phyloP scores from a whole-genome alignment of 2,797 vertebrate species.

The Enteromius argenteus region DNA sequence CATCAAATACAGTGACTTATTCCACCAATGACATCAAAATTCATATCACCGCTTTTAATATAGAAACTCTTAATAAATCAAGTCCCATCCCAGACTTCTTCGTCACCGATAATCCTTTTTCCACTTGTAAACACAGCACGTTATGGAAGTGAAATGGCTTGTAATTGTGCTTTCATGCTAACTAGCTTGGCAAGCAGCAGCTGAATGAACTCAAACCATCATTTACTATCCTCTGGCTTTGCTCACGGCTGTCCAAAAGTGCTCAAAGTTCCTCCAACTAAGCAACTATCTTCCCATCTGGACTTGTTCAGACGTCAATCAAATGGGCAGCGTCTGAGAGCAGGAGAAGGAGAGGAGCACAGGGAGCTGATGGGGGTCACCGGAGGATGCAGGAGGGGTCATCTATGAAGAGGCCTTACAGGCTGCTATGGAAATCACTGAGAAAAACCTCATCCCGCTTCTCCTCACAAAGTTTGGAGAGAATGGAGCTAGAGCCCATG shows the following conservation, averaged over 20 bases:
- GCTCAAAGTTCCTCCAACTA: constrained; percentile 75
- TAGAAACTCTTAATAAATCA: neutral
- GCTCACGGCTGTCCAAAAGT: constrained; percentile 60
- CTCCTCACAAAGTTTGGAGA: constrained; percentile 47
- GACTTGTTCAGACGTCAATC: constrained; percentile 75
- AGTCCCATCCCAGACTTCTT: neutral
- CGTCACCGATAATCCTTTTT: neutral
- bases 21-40: neutral
- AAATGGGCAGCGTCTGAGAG: constrained; percentile 61
- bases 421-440: constrained; percentile 62
- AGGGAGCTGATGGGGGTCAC: constrained; percentile 27
- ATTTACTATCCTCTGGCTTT: neutral
- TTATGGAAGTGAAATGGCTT: neutral
- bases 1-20: neutral
- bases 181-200: neutral
- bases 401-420: constrained; percentile 50
- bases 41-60: neutral
- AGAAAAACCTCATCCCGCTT: constrained; percentile 56
- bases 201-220: neutral
- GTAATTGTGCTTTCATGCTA: neutral
- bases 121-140: neutral
- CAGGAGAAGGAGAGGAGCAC: neutral
- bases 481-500: constrained; percentile 55
- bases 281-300: constrained; percentile 75
- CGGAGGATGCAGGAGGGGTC: constrained; percentile 63